Base-by-base conservation (phyloP, 2,113 vertebrate species). In the Panurus biarmicus region DNA sequence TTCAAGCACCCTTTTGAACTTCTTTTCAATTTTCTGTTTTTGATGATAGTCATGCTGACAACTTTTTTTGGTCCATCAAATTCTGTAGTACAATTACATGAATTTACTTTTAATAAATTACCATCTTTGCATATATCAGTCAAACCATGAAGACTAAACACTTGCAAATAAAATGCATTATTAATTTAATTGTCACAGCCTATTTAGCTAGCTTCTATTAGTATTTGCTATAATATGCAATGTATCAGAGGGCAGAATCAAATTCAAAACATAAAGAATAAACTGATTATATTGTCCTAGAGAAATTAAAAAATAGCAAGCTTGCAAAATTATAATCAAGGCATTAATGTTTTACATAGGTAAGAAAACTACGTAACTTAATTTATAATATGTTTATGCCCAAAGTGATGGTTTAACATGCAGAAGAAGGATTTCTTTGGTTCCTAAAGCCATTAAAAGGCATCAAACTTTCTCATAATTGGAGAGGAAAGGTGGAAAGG, bases 71-170 rank as follows among this genome's bases (percentile, higher is more conserved):
- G 98, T 98, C 98, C 98, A 99, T 99, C 98, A 98, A 99, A 98
- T 97, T 98, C 98, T 93, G 97, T 93, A 98, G 97, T 98, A 98
- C 97, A 99, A 98, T 98, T 98, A 99, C 97, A 98, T 98, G 98
- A 99, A 99, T 99, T 98, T 98, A 98, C 98, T 99, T 99, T 99
- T 98, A 99, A 99, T 99, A 99, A 99, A 99, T 98, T 99, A 99
- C 98, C 98, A 99, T 99, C 98, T 98, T 99, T 98, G 98, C 98
- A 99, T 98, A 98, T 98, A 99, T 99, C 98, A 99, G 98, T 99
- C 98, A 99, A 99, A 99, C 98, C 98, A 98, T 96, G 97, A 98
- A 98, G 98, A 98, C 98, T 98, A 98, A 98, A 98, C 97, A 98
- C 98, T 99, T 98, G 96, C 98, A 98, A 98, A 99, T 98, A 99